phyloP scores from a whole-genome alignment of 2,797 vertebrate species.

The Ispidina lecontei region DNA sequence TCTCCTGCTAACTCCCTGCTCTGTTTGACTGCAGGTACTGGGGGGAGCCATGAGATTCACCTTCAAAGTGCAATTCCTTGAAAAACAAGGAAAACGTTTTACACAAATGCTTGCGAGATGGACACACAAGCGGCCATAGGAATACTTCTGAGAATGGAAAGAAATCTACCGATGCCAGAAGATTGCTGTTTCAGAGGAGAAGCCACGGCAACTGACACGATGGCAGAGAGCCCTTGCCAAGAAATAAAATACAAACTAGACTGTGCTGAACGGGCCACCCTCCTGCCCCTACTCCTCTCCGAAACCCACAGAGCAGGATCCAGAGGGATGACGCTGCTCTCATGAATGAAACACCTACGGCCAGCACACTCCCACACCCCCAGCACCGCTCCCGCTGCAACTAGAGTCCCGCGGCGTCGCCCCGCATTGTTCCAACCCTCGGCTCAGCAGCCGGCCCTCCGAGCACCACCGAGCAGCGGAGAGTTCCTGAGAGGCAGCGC shows the following conservation, averaged over 20 bases:
- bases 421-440: background rate
- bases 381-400: background rate
- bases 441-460: background rate
- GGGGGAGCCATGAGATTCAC: background rate
- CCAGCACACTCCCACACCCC: background rate
- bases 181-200: constrained; percentile 33
- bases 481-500: constrained; percentile 40
- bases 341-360: constrained; percentile 45
- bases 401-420: background rate
- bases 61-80: background rate
- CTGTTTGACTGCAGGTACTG: background rate
- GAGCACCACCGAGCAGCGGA: background rate
- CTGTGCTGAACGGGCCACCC: constrained; percentile 21
- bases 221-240: constrained; percentile 21
- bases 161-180: background rate
- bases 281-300: constrained; percentile 1
- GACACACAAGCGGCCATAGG: background rate
- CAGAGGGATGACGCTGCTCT: background rate
- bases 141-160: background rate
- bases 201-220: constrained; percentile 54
- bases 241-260: background rate
- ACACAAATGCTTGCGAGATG: background rate
- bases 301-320: background rate
- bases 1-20: background rate
- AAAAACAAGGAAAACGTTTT: background rate